phyloP scores from a whole-genome alignment of 2,797 vertebrate genomes.

The Molossus alvarezi region DNA sequence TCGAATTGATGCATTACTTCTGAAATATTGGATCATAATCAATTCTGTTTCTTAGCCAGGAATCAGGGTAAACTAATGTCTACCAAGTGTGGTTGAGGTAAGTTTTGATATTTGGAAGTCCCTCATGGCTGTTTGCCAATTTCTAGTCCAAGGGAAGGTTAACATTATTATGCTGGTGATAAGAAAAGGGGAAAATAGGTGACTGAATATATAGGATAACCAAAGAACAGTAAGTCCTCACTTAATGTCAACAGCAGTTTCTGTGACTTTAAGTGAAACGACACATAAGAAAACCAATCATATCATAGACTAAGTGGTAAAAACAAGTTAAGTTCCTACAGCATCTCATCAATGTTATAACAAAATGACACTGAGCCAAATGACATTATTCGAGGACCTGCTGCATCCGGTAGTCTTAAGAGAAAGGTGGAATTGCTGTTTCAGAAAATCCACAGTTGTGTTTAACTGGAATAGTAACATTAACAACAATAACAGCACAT shows the following conservation, averaged over 20 bases:
- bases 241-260: neutral
- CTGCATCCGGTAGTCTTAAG: neutral
- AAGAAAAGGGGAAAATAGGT: neutral
- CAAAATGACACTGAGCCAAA: neutral
- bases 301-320: neutral
- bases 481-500: neutral
- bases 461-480: neutral
- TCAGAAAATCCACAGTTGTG: neutral
- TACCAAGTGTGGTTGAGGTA: neutral
- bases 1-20: neutral
- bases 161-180: neutral
- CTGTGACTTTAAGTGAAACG: neutral
- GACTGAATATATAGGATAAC: neutral
- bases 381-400: neutral
- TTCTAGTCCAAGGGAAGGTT: neutral
- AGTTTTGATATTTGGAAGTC: neutral
- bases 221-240: neutral
- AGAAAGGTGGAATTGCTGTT: neutral
- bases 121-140: neutral
- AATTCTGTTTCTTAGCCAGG: neutral
- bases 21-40: neutral
- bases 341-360: neutral
- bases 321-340: neutral
- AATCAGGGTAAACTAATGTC: neutral
- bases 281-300: neutral